Conservation (phyloP, 1,140 invertebrate species). For the Solenopsis fugax region DNA sequence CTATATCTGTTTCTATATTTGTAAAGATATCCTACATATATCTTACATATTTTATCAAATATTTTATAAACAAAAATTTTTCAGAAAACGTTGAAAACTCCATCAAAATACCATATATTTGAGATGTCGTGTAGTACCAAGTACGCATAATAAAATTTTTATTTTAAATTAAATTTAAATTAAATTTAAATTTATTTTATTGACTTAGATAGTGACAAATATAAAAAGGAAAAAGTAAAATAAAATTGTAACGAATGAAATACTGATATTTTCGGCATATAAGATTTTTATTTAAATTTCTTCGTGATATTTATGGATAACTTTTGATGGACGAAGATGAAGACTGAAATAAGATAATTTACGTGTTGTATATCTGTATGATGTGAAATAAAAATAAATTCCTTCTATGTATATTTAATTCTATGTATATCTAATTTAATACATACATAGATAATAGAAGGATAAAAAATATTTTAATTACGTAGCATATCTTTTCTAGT, state of each 20-base stretch:
- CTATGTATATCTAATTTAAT: background rate
- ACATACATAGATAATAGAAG: background rate
- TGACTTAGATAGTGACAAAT: background rate
- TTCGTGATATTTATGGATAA: background rate
- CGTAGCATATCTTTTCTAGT: background rate
- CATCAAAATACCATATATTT: background rate
- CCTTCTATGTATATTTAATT: background rate
- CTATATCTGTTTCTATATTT: background rate
- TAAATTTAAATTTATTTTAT: background rate
- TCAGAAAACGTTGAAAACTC: background rate
- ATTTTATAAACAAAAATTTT: background rate
- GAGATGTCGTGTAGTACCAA: background rate
- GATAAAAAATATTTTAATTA: background rate
- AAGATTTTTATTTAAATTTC: background rate
- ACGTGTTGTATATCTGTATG: background rate
- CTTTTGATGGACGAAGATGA: background rate
- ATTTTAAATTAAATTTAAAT: too few relatives aligned
- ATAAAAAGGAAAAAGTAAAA: too few relatives aligned
- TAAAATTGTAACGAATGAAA: background rate
- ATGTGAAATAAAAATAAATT: slow-evolving; percentile 1
- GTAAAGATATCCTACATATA: background rate
- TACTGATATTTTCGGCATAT: background rate
- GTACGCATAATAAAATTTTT: background rate
- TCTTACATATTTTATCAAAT: background rate
- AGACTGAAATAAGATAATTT: background rate